A percentile compares a stretch with the other conserved stretches of the same genome.
Evolutionary conservation across 2,888 invertebrate genomes (phyloP).

Genomic region (Deroplatys truncata): DNA sequence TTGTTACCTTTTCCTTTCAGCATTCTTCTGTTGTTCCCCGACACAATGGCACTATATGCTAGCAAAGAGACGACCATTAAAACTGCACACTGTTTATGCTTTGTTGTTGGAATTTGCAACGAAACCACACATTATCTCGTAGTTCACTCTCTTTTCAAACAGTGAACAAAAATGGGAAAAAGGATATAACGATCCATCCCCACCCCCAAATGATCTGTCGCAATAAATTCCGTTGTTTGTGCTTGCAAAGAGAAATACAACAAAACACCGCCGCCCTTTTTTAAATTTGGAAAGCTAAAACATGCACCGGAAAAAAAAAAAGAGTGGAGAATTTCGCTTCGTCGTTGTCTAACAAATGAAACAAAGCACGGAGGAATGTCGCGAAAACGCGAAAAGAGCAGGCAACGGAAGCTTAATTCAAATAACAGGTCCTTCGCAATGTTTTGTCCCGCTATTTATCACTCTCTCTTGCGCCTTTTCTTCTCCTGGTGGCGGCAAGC

Average conservation of each 20-base stretch:
- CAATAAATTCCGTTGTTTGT: neutral
- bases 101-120: neutral
- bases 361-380: neutral
- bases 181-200: neutral
- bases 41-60: neutral
- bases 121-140: neutral
- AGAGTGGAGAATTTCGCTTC: neutral
- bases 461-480: neutral
- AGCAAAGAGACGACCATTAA: neutral
- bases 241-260: neutral
- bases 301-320: neutral
- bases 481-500: neutral
- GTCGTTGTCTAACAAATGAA: neutral
- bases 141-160: neutral
- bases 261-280: neutral
- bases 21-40: neutral
- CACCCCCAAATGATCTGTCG: neutral
- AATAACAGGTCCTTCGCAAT: neutral
- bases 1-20: neutral
- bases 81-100: neutral
- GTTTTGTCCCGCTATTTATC: neutral
- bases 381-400: neutral
- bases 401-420: neutral
- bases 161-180: neutral
- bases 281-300: neutral